Percentiles rank a stretch among this genome's conserved stretches.
Evolutionary conservation across 2,113 vertebrate species (phyloP).

Genomic region (Corvus cornix): DNA sequence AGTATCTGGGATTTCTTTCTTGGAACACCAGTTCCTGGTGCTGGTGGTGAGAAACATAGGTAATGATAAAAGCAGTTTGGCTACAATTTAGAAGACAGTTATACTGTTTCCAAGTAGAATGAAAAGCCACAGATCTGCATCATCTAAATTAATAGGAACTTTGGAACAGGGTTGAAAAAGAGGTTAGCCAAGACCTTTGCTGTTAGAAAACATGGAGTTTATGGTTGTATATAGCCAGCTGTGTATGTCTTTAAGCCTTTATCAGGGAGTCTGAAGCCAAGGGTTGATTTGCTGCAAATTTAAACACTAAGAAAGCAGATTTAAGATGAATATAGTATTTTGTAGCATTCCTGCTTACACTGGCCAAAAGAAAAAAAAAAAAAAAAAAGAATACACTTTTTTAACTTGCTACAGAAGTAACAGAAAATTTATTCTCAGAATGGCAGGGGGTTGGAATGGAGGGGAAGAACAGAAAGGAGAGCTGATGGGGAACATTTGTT

Average conservation of each 20-base stretch:
- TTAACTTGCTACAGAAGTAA: not conserved
- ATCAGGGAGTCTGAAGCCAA: not conserved
- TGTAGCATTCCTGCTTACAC: not conserved
- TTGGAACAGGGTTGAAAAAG: conserved; percentile 14
- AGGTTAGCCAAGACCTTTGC: conserved; percentile 30
- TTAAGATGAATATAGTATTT: not conserved
- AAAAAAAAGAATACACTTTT: not conserved
- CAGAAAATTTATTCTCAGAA: not conserved
- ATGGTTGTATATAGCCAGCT: not conserved
- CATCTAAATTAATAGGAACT: not conserved
- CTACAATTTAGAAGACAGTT: not conserved
- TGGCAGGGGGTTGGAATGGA: not conserved
- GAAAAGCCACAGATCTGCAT: not conserved
- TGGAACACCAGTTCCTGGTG: not conserved
- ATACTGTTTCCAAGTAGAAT: conserved; percentile 13
- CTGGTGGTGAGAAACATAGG: not conserved
- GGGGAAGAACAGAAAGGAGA: not conserved
- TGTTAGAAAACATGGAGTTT: conserved; percentile 7
- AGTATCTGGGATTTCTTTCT: not conserved
- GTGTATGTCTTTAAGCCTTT: not conserved
- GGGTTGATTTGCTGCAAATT: not conserved
- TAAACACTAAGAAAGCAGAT: not conserved
- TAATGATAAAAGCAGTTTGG: not conserved
- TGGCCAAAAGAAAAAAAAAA: not conserved
- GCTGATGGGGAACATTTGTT: not conserved